Base-by-base conservation (phyloP, 1,140 invertebrate species). In the Maniola jurtina region DNA sequence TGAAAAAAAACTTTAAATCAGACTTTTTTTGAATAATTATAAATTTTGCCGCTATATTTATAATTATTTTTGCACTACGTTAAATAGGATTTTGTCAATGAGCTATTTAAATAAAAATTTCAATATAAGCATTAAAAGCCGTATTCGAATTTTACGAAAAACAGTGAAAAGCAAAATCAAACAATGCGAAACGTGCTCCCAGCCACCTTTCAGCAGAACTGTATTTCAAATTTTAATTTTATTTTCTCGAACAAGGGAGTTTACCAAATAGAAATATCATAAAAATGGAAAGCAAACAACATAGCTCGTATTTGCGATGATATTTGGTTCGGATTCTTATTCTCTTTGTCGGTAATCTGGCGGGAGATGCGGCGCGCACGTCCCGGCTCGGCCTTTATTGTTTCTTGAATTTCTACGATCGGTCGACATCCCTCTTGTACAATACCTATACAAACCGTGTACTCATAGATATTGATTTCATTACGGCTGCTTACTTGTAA, bases 201-300 rank as follows among this genome's bases (percentile, higher is more conserved):
- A 63, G 58, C 45, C 42, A 45, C 42, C 42, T 45, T 45, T 45
- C 42, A 45, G 47, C 9, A n/a, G 48, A 61, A 69, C 64, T 61
- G 59, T 55, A 57, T 70, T 71, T 71, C 64, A 72, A 69, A 67
- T 78, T 77, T 77, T 56, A 68, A 73, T 72, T 76, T 73, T 73
- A 70, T 80, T 74, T 76, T 68, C 38, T 48, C 62, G 42, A 50
- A 55, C 67, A 63, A 58, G 25, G 38, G 66, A 73, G 70, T 74
- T 71, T 75, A 68, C 70, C 71, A 74, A 78, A 80, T 80, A 80
- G 66, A 77, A 82, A 84, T 83, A 79, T 77, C 72, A 87, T 86
- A 88, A 89, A 89, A 89, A 88, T 86, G 81, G 73, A 80, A 76
- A 68, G 76, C 79, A 89, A 89, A 89, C 80, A 89, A 77, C 60